Percentiles rank a stretch among this genome's conserved stretches.
Conservation (phyloP, 2,888 invertebrate species). For the Vesta saturnalis region DNA sequence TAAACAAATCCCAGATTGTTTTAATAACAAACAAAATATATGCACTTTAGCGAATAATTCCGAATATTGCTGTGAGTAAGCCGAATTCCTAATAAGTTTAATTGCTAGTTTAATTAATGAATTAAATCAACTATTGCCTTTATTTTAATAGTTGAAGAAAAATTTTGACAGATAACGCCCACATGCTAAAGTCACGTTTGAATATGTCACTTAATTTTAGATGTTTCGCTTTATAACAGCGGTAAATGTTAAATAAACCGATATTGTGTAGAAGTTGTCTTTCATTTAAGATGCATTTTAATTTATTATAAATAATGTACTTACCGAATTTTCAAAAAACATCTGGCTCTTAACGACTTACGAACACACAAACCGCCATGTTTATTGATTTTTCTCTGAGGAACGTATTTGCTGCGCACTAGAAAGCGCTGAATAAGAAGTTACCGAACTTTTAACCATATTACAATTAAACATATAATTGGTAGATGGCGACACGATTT, state of each 20-base stretch:
- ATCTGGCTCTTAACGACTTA: slow-evolving; percentile 51
- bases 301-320: slow-evolving; percentile 41
- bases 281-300: not conserved
- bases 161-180: slow-evolving; percentile 60
- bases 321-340: slow-evolving; percentile 55
- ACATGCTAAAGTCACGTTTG: slow-evolving; percentile 57
- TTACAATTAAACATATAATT: not conserved
- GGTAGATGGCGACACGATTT: not conserved
- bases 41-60: too few species aligned
- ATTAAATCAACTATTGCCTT: not conserved
- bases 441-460: not conserved
- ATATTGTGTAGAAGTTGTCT: not conserved
- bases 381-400: slow-evolving; percentile 59
- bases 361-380: slow-evolving; percentile 58
- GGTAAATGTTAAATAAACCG: slow-evolving; percentile 23
- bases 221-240: slow-evolving; percentile 47
- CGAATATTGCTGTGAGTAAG: too few species aligned
- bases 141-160: slow-evolving; percentile 13
- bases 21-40: not conserved
- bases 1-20: not conserved
- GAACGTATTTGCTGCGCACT: slow-evolving; percentile 5
- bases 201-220: slow-evolving; percentile 52
- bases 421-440: not conserved
- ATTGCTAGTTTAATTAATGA: slow-evolving; percentile 20
- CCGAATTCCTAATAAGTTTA: slow-evolving; percentile 11